A percentile compares a stretch with the other conserved stretches of the same genome.
Evolutionary conservation across 2,113 vertebrate species (phyloP).

Genomic region (Furnarius figulus): DNA sequence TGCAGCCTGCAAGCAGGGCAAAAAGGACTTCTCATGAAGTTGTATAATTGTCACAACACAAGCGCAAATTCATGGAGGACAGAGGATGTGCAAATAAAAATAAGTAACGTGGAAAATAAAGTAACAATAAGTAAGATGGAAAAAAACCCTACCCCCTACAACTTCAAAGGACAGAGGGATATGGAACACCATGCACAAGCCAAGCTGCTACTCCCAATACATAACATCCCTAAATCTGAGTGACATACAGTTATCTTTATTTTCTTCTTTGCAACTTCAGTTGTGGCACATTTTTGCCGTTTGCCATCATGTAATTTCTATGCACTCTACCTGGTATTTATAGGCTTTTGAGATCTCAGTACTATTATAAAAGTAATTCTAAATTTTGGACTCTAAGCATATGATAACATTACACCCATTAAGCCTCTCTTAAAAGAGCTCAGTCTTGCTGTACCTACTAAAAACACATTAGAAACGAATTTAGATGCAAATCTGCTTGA

Average conservation of each 20-base stretch:
- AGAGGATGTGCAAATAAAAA: neutral
- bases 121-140: too few species aligned
- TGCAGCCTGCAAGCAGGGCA: neutral
- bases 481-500: conserved; percentile 32
- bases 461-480: neutral
- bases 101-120: neutral
- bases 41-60: neutral
- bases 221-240: neutral
- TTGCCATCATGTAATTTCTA: neutral
- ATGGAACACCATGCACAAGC: neutral
- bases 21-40: neutral
- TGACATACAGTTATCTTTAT: neutral
- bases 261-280: neutral
- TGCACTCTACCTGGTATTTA: neutral
- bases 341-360: neutral
- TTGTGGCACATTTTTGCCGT: neutral
- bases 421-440: neutral
- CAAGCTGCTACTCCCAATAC: neutral
- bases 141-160: neutral
- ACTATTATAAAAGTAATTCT: neutral
- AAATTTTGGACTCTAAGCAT: neutral
- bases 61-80: neutral
- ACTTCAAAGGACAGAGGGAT: neutral
- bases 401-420: neutral
- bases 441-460: neutral